phyloP scores from a whole-genome alignment of 2,797 vertebrate species.

The Cuniculus paca region DNA sequence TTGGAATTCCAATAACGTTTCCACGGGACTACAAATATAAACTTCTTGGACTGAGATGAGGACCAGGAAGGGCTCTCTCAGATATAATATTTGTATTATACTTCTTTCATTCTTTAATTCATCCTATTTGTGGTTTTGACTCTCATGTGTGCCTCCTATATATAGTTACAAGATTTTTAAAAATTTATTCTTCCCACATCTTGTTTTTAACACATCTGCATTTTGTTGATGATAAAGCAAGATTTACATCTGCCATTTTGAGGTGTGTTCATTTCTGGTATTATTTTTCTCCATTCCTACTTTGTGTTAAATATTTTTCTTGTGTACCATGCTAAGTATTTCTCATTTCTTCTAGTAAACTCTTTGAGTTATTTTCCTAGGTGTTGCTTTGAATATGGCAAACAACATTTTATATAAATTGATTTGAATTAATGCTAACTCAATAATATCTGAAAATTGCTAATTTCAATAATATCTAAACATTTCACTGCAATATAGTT shows the following conservation, averaged over 20 bases:
- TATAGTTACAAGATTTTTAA: neutral
- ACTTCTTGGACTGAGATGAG: too few relatives aligned
- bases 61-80: too few relatives aligned
- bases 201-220: neutral
- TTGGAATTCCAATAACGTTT: too few relatives aligned
- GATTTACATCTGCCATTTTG: neutral
- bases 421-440: neutral
- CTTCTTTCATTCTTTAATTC: neutral
- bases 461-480: too few relatives aligned
- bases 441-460: too few relatives aligned
- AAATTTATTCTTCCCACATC: neutral
- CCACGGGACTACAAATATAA: too few relatives aligned
- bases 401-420: neutral
- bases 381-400: neutral
- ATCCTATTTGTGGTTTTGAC: neutral
- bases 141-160: neutral
- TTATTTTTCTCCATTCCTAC: neutral
- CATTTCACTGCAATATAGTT: neutral
- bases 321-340: neutral
- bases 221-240: neutral
- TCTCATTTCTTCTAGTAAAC: neutral
- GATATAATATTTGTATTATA: neutral
- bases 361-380: neutral
- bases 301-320: neutral
- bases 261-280: neutral